Percentiles rank a stretch among this genome's conserved stretches.
Evolutionary conservation across 2,113 vertebrate genomes (phyloP).

Genomic region (Nibea coibor): DNA sequence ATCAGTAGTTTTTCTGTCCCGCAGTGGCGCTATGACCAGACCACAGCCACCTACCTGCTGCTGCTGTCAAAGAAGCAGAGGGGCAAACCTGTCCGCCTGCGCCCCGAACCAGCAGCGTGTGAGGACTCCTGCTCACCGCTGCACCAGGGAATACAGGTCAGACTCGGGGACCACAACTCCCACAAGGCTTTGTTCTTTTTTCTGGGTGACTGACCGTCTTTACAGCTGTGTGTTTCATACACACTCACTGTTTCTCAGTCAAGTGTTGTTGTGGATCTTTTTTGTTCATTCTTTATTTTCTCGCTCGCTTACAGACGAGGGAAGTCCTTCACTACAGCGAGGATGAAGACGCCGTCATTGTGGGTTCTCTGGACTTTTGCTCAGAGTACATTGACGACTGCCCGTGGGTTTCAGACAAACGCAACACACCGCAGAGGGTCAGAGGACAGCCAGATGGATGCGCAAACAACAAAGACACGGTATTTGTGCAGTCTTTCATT

Average conservation of each 20-base stretch:
- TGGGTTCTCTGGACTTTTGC: conserved; percentile 80
- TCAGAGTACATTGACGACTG: conserved; percentile 76
- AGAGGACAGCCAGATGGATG: conserved; percentile 58
- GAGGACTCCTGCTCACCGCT: conserved; percentile 56
- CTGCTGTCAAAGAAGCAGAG: conserved; percentile 91
- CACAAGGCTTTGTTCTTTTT: conserved; percentile 14
- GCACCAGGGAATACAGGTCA: conserved; percentile 80
- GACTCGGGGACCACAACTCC: conserved; percentile 15
- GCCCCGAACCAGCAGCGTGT: conserved; percentile 42
- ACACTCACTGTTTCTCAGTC: background rate
- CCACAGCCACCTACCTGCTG: conserved; percentile 92
- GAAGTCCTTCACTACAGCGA: conserved; percentile 76
- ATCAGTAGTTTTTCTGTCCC: background rate
- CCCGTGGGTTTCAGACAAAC: conserved; percentile 52
- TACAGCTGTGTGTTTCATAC: conserved; percentile 1
- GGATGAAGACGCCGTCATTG: conserved; percentile 55
- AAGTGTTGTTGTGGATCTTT: background rate
- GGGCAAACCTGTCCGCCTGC: conserved; percentile 87
- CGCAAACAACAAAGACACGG: conserved; percentile 37
- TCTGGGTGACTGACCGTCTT: background rate
- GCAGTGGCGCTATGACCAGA: conserved; percentile 94
- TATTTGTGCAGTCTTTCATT: conserved; percentile 8
- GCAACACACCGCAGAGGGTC: conserved; percentile 51
- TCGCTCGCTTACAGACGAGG: conserved; percentile 66
- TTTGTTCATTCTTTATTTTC: background rate